Base-by-base conservation (phyloP, 2,888 invertebrate genomes). In the Dryadula phaetusa region DNA sequence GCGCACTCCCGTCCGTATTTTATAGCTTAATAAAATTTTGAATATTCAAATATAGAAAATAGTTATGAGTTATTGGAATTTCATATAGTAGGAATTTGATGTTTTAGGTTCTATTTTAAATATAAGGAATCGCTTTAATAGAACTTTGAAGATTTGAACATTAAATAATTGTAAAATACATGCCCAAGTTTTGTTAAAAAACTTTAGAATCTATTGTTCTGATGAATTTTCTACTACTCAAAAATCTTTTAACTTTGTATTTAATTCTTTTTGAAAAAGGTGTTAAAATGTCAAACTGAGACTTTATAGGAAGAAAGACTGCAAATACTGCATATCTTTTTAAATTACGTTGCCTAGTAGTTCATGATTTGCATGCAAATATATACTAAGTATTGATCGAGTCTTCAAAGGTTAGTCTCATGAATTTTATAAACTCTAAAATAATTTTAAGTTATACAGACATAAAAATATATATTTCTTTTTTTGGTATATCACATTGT, bases 1-100 rank as follows among this genome's bases (percentile, higher is more conserved):
- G 49, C 49, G 49, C 49, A 52, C 49, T 49, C 28, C 28, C n/a
- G 49, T 28, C 16, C 28, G 49, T 22, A 25, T 52, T 52, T 52
- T 52, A 52, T 52, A 52, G 49, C 49, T 52, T 52, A 25, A 52
- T 52, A 52, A 52, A 52, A 52, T 28, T 25, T 49, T 49, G 49
- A 28, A 49, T 49, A 49, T 49, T 49, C 49, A 49, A 49, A 49
- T 49, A 49, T 49, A 49, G 25, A 25, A 49, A 3, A 49, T 49
- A 28, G 49, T 49, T 49, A 49, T 49, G 28, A 49, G 49, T 49
- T 49, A 49, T 49, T 28, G 49, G 49, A 52, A 52, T 52, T 25
- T 28, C 25, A 52, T 52, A 28, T 16, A 28, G 4, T n/a, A 4
- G 22, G 49, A 52, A 52, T 16, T 52, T 52, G 3, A n/a, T 52